Base-by-base conservation (phyloP, 2,888 invertebrate species). In the Epirrhoe tristata region DNA sequence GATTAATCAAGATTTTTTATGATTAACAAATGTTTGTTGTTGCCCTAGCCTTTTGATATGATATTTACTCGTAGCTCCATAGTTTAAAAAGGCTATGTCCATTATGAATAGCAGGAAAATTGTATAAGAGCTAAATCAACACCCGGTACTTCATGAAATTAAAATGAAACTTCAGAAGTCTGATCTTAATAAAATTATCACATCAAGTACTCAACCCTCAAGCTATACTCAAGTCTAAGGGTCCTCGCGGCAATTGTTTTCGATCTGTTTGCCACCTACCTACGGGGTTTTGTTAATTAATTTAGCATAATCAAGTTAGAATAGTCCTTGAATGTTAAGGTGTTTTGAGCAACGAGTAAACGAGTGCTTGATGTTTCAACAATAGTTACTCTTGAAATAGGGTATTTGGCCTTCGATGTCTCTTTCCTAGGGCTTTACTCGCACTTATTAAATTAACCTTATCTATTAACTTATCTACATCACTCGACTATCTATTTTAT, bases 141-240 rank as follows among this genome's bases (percentile, higher is more conserved):
- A 24, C 24, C 3, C 24, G 24, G 24, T 24, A 2, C 1, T 24
- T 1, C 24, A 24, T 24, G 24, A 24, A 24, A 24, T 53, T 17
- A 5, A 46, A 58, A 34, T 57, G 31, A 52, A 57, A 48, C 50
- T 48, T 53, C 16, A 39, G n/a, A 48, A 48, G n/a, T 56, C 36
- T 36, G 54, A 34, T 64, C 48, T 68, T 61, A 61, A 58, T 64
- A 64, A 68, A 55, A 64, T 64, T 61, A 53, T 65, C 57, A 65
- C 58, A 62, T 61, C 61, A 61, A 68, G 64, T 68, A 63, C 53
- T 65, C 64, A 61, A 64, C 59, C 58, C 64, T 68, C 54, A 68
- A 68, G 68, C 54, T 57, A 54, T 64, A 52, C 68, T 68, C 61
- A 53, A 64, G 54, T 58, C 17, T 58, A 58, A 68, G 68, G 51